These are phyloP conservation scores for Scaptomyza flava DNA, from an alignment of 2,888 invertebrate species.

Conservation along the genomic window DNA sequence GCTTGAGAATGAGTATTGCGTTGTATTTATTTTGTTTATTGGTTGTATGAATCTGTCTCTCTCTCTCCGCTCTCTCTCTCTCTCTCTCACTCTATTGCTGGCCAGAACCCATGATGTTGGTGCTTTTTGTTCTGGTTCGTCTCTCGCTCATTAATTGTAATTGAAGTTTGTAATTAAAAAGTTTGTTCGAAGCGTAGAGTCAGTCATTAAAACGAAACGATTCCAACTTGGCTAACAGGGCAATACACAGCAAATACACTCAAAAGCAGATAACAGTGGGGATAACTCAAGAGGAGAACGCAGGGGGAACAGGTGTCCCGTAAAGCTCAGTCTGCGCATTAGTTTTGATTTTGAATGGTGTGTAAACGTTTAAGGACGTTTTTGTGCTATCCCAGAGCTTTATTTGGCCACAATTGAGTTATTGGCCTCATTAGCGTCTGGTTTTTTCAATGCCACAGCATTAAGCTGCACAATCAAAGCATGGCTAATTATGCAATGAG, in stretches of 20 bases:
- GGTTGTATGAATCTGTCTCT: conserved; percentile 1
- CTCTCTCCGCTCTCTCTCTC: not conserved
- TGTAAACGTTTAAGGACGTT: conserved; percentile 67
- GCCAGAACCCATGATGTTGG: conserved; percentile 25
- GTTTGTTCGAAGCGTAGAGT: conserved; percentile 66
- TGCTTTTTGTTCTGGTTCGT: conserved; percentile 48
- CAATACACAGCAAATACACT: conserved; percentile 36
- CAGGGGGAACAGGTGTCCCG: conserved; percentile 16
- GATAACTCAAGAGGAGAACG: not conserved
- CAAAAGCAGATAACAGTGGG: not conserved
- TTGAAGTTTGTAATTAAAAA: conserved; percentile 81
- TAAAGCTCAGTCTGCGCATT: conserved; percentile 35
- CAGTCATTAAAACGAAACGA: conserved; percentile 78
- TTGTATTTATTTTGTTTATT: conserved; percentile 2
- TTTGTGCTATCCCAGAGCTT: conserved; percentile 35
- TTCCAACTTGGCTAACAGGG: conserved; percentile 51
- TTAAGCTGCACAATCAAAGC: conserved; percentile 21
- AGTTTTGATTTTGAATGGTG: conserved; percentile 79
- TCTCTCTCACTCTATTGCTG: not conserved
- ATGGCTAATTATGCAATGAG: conserved; percentile 37
- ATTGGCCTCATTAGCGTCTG: conserved; percentile 68
- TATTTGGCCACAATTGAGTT: conserved; percentile 71
- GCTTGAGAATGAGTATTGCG: conserved; percentile 11
- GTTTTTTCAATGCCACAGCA: conserved; percentile 22
- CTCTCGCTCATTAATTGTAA: conserved; percentile 75